Conservation (phyloP, 2,797 vertebrate species). For the Mormyrops attenuatus region DNA sequence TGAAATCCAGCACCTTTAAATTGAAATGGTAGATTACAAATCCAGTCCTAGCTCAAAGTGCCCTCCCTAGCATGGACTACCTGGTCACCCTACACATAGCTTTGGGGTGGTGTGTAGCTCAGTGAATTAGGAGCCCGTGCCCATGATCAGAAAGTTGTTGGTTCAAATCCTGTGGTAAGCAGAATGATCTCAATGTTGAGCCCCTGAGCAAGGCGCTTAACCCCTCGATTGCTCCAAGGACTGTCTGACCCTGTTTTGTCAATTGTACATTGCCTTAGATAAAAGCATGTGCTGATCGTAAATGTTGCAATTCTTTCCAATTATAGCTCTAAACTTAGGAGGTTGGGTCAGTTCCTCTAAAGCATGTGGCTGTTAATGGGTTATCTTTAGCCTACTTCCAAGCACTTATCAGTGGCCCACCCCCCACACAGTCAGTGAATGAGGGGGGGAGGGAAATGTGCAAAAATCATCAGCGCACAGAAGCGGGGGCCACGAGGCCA, state of each 20-base stretch:
- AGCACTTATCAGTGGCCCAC: background rate
- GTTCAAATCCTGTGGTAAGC: background rate
- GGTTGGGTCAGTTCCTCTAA: background rate
- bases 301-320: background rate
- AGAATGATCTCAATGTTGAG: background rate
- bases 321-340: background rate
- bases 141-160: background rate
- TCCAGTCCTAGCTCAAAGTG: background rate
- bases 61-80: background rate
- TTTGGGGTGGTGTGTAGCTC: background rate
- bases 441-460: background rate
- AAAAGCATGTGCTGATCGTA: background rate
- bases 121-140: background rate
- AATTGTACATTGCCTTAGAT: background rate
- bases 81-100: background rate
- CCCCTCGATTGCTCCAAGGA: background rate
- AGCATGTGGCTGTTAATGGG: background rate
- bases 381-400: background rate
- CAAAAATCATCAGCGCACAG: background rate
- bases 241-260: background rate
- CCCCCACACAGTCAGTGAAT: background rate
- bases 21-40: background rate
- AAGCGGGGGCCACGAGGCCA: background rate
- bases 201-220: background rate
- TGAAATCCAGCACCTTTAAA: background rate